Base-by-base conservation (phyloP, 1,140 invertebrate genomes). In the Drosophila serrata region DNA sequence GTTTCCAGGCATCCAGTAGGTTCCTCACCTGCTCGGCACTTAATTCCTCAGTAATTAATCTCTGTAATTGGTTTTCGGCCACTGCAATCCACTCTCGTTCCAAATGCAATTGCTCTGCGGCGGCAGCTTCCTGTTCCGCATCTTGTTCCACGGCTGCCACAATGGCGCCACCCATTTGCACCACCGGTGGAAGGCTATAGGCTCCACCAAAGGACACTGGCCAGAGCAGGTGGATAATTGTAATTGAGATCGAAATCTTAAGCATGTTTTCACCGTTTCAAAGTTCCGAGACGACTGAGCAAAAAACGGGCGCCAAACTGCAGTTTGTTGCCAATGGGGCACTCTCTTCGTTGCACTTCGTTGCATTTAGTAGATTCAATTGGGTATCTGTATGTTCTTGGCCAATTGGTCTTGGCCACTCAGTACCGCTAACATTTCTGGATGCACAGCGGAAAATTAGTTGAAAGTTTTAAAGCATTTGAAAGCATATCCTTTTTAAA, bases 101-200 rank as follows among this genome's bases (percentile, higher is more conserved):
- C 35, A 61, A 7, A 11, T 61, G 69, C 31, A 76, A 68, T 33
- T 70, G 61, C 37, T 61, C 35, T 31, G 60, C 68, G 8, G n/a
- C 15, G 12, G 53, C 63, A 12, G 67, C 60, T 29, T 81, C 67
- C 40, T 69, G 62, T 35, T 81, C 85, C 2, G 67, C 75, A 39
- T 90, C 79, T 27, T 82, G 68, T 35, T 90, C 87, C 1, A 91
- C 82, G 27, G 87, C 87, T 11, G 87, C 88, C 12, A 90, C 87
- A 35, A 90, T 64, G 8, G 88, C 82, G 6, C 87, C 74, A n/a
- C 87, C 88, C 48, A 90, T 37, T 31, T 82, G 75, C 42, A 90
- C 65, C 13, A 64, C 76, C 12, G 70, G 58, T 11, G 88, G 87
- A 43, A 88, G 56, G 37, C 63, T 64, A 4, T 68, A 22, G 0